These are phyloP conservation scores for Genyomyrus donnyi DNA, from an alignment of 2,113 vertebrate species.

Conservation along the genomic window DNA sequence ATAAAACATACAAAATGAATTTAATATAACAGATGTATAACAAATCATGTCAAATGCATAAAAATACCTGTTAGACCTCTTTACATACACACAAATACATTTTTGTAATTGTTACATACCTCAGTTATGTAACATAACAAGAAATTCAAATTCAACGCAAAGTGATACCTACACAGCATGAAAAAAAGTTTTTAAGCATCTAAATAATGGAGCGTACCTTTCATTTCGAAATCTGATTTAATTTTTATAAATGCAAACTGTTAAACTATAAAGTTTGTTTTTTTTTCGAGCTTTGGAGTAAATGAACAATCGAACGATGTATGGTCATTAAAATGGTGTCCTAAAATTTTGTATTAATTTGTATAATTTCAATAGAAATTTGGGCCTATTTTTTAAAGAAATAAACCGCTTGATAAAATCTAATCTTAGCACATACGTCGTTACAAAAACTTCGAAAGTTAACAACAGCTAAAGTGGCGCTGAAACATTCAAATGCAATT, in stretches of 20 bases:
- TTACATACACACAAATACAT: neutral
- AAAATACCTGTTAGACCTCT: neutral
- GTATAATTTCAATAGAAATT: neutral
- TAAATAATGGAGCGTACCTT: neutral
- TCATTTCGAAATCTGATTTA: neutral
- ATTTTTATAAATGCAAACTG: neutral
- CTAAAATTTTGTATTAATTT: neutral
- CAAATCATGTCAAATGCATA: neutral
- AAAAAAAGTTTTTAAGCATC: neutral
- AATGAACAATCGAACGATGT: neutral
- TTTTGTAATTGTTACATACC: neutral
- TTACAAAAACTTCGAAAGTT: neutral
- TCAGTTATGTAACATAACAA: neutral
- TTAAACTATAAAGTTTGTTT: neutral
- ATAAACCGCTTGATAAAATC: neutral
- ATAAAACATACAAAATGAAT: neutral
- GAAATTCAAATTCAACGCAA: neutral
- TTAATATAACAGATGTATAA: neutral
- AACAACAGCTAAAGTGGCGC: neutral
- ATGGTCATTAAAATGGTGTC: neutral
- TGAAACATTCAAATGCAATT: neutral
- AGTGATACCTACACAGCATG: neutral
- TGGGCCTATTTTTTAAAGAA: neutral
- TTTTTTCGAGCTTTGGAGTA: neutral
- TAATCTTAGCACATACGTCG: neutral